Evolutionary conservation across 2,113 vertebrate genomes (phyloP).

Genomic region (Poecilia latipinna): DNA sequence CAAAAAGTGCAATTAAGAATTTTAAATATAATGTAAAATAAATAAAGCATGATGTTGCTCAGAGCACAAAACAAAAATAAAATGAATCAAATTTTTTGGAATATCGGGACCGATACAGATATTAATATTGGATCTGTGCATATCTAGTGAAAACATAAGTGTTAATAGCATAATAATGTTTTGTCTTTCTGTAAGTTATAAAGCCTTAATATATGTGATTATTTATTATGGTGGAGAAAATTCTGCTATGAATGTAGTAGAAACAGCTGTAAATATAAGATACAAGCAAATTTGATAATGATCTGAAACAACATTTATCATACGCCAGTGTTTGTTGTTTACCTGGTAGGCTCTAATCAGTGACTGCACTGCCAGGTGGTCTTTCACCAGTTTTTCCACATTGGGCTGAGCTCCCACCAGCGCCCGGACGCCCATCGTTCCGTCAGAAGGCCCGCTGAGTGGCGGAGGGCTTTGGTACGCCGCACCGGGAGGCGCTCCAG

Average conservation of each 20-base stretch:
- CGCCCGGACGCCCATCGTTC: conserved; percentile 70
- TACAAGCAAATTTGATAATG: neutral
- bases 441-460: conserved; percentile 73
- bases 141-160: too few species aligned
- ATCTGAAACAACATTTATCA: neutral
- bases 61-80: too few species aligned
- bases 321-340: conserved; percentile 6
- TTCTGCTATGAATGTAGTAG: neutral
- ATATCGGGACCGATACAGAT: too few species aligned
- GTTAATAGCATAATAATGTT: neutral
- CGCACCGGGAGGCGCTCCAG: conserved; percentile 74
- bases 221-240: neutral
- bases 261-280: neutral
- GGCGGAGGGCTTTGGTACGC: conserved; percentile 89
- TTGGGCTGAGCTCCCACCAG: conserved; percentile 82
- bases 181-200: neutral
- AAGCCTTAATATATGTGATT: neutral
- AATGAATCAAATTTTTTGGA: too few species aligned
- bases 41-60: too few species aligned
- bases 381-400: conserved; percentile 91
- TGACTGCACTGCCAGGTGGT: conserved; percentile 93
- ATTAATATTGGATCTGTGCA: too few species aligned
- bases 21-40: too few species aligned
- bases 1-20: too few species aligned
- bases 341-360: conserved; percentile 97